These are phyloP conservation scores for Grallaria varia DNA, from an alignment of 2,113 vertebrate genomes.

Conservation along the genomic window DNA sequence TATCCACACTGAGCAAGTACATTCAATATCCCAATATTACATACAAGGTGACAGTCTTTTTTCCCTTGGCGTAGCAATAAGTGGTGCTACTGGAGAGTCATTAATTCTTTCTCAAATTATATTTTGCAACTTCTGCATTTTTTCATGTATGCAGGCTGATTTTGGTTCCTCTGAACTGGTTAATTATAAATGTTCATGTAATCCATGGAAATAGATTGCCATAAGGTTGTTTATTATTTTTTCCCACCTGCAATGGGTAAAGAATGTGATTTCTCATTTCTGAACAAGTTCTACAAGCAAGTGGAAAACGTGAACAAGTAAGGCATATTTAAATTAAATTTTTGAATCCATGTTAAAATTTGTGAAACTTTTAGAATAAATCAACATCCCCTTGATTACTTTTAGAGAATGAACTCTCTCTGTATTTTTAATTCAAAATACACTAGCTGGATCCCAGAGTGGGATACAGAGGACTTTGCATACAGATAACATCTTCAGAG, in stretches of 20 bases:
- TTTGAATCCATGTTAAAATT: slow-evolving; percentile 3
- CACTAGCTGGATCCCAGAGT: background rate
- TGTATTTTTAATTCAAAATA: background rate
- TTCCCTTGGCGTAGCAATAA: background rate
- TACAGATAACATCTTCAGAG: background rate
- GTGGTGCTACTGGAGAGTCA: background rate
- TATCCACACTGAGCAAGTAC: background rate
- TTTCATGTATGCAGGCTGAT: background rate
- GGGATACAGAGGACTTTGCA: background rate
- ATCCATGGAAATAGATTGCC: slow-evolving; percentile 17
- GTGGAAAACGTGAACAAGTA: background rate
- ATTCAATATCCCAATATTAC: background rate
- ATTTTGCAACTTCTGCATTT: slow-evolving; percentile 18
- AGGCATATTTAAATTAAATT: background rate
- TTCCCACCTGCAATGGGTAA: background rate
- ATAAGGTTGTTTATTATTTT: background rate
- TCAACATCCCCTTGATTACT: background rate
- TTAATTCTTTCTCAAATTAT: slow-evolving; percentile 6
- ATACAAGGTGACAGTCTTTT: background rate
- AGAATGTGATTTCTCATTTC: slow-evolving; percentile 9
- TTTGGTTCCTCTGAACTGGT: background rate
- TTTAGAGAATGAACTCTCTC: background rate
- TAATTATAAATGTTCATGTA: slow-evolving; percentile 29
- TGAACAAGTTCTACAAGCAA: slow-evolving; percentile 2
- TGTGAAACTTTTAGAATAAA: slow-evolving; percentile 29